Evolutionary conservation across 30 jellyfish, hydroid and myxozoan genomes (phyloP), one percentile per base, ranked within the genome.

Genomic region (Haliclystus octoradiatus): DNA sequence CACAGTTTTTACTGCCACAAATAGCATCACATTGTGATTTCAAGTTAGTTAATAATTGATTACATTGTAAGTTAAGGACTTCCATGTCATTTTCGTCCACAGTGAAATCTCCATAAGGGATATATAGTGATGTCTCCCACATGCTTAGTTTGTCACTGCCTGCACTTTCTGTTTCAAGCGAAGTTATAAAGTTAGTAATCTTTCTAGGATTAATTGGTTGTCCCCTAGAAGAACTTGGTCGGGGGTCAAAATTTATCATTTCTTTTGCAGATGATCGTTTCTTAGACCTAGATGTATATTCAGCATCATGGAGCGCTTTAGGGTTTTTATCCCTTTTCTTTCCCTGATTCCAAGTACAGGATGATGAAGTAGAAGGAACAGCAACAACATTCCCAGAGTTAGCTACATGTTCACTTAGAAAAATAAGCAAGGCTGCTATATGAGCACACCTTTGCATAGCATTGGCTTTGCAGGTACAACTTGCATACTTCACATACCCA

Each of bases 331-430:
- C 62, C 28, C 88, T 31, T 34, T 70, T 79, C 63, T 79, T 79
- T 65, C 85, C 88, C 29, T 79, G 74, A 34, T 80, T 72, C 93
- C 93, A 80, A 22, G 33, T 25, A 68, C 93, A 79, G 28, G 80
- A 63, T 40, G 50, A 26, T n/a, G 87, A 61, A 3, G 87, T 79
- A 7, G 80, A 71, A 22, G 85, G 80, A 50, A 62, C 69, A 2
- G 14, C 33, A 22, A 34, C 81, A 25, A 28, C 62, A 61, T 34
- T 0, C 23, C 87, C 87, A 63, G 31, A 28, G 14, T 24, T 72
- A 3, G 46, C 62, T 25, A 49, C 63, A 47, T 28, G 50, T 2
- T 75, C 49, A 31, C 22, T 61, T 15, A 75, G 25, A 14, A 9
- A 15, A 52, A 75, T 28, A 35, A 79, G 47, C 25, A 71, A 31